These are phyloP conservation scores for Caenorhabditis japonica DNA, from an alignment of 2,888 invertebrate genomes.

Conservation along the genomic window DNA sequence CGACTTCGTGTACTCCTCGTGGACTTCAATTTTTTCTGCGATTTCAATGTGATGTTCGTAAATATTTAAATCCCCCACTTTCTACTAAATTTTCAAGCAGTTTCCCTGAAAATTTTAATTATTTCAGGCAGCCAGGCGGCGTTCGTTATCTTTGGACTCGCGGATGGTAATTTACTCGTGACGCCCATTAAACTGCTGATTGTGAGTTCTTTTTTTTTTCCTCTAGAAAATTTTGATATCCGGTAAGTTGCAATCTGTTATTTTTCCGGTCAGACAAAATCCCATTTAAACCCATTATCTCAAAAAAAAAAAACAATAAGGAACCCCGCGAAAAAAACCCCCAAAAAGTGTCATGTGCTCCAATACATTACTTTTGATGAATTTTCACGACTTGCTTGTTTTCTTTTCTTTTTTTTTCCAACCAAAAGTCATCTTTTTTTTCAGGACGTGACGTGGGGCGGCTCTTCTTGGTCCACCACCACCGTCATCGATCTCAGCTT, in stretches of 20 bases:
- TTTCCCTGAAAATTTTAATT: constrained; percentile 1
- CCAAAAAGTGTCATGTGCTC: constrained; percentile 33
- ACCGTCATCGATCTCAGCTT: constrained; percentile 45
- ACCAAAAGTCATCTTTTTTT: too few species aligned
- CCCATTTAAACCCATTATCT: constrained; percentile 34
- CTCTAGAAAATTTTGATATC: background rate
- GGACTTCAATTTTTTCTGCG: too few species aligned
- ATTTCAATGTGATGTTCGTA: too few species aligned
- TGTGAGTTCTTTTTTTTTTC: constrained; percentile 52
- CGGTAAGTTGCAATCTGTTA: background rate
- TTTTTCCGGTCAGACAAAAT: constrained; percentile 4
- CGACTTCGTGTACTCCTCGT: too few species aligned
- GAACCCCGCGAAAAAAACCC: constrained; percentile 8
- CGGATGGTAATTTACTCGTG: constrained; percentile 65
- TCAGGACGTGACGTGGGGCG: constrained; percentile 60
- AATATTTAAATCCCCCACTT: too few species aligned
- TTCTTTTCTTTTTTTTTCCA: background rate
- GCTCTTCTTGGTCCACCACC: constrained; percentile 45
- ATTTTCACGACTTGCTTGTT: constrained; percentile 13
- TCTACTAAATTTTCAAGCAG: too few species aligned
- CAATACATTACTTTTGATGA: constrained; percentile 25
- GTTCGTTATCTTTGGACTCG: constrained; percentile 65
- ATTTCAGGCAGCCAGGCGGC: constrained; percentile 59
- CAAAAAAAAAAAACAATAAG: constrained; percentile 26
- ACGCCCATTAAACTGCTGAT: constrained; percentile 63